Evolutionary conservation across 2,888 invertebrate genomes (phyloP).

Genomic region (Drymonia ruficornis): DNA sequence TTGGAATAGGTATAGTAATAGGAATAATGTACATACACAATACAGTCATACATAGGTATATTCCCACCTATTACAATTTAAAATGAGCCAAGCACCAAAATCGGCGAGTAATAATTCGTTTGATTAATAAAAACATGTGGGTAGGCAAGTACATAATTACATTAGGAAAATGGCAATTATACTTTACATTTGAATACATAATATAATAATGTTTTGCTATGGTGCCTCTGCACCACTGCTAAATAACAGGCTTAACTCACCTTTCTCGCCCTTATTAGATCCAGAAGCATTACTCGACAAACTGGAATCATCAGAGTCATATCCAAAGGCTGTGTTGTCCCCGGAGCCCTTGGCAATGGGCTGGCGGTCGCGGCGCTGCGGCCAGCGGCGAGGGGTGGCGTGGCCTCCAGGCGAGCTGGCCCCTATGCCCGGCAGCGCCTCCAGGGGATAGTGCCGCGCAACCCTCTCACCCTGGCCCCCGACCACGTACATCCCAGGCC

Average conservation of each 20-base stretch:
- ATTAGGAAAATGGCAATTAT: too few species aligned
- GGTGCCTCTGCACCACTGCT: not conserved
- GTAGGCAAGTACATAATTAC: too few species aligned
- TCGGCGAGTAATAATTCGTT: too few species aligned
- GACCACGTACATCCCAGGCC: conserved; percentile 63
- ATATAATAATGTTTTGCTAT: not conserved
- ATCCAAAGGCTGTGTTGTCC: conserved; percentile 71
- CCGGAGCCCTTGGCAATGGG: conserved; percentile 42
- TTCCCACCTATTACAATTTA: too few species aligned
- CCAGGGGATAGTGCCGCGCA: conserved; percentile 65
- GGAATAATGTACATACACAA: too few species aligned
- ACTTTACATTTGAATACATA: too few species aligned
- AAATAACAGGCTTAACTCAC: conserved; percentile 39
- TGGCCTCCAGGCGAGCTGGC: conserved; percentile 43
- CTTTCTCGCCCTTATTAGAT: conserved; percentile 75
- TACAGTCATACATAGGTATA: too few species aligned
- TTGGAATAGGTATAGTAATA: too few species aligned
- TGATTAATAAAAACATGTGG: too few species aligned
- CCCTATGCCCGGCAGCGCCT: conserved; percentile 59
- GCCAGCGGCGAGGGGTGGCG: conserved; percentile 59
- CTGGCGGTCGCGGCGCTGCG: conserved; percentile 60
- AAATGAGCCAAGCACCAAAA: too few species aligned
- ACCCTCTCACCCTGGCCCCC: conserved; percentile 58
- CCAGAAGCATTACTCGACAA: conserved; percentile 80
- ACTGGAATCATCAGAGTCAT: conserved; percentile 80